Conservation (phyloP, 2,797 vertebrate species). For the Gymnodraco acuticeps region DNA sequence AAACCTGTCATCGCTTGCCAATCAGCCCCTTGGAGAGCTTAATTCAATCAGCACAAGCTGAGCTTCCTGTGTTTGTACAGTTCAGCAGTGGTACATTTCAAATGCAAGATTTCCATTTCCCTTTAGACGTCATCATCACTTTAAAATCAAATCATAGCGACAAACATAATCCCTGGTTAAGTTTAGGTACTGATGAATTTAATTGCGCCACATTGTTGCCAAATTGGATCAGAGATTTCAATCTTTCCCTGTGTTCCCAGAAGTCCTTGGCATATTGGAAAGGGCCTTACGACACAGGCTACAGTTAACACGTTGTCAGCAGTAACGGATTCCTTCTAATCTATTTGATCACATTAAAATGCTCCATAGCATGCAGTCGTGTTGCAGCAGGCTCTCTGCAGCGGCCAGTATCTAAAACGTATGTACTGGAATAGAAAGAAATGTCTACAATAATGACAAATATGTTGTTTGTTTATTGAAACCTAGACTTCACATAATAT, state of each 20-base stretch:
- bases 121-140: slow-evolving; percentile 29
- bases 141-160: slow-evolving; percentile 32
- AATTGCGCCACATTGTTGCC: slow-evolving; percentile 34
- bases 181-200: slow-evolving; percentile 46
- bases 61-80: slow-evolving; percentile 12
- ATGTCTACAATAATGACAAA: neutral
- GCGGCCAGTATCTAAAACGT: slow-evolving; percentile 31
- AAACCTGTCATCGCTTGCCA: slow-evolving; percentile 23
- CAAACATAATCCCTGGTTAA: slow-evolving; percentile 34
- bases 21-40: slow-evolving; percentile 36
- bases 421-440: neutral
- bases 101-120: slow-evolving; percentile 25
- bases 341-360: slow-evolving; percentile 72
- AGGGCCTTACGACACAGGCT: slow-evolving; percentile 37
- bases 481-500: too few relatives aligned
- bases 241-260: slow-evolving; percentile 32
- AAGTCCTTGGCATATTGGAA: slow-evolving; percentile 52
- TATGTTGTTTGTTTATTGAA: neutral
- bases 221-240: slow-evolving; percentile 51
- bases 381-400: slow-evolving; percentile 16
- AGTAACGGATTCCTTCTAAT: slow-evolving; percentile 75
- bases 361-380: slow-evolving; percentile 31
- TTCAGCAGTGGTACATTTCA: slow-evolving; percentile 3
- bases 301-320: slow-evolving; percentile 72
- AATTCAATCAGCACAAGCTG: slow-evolving; percentile 51